A percentile compares a stretch with the other conserved stretches of the same genome.
These are phyloP conservation scores for Calypte anna DNA, from an alignment of 2,113 vertebrate species.

Conservation along the genomic window DNA sequence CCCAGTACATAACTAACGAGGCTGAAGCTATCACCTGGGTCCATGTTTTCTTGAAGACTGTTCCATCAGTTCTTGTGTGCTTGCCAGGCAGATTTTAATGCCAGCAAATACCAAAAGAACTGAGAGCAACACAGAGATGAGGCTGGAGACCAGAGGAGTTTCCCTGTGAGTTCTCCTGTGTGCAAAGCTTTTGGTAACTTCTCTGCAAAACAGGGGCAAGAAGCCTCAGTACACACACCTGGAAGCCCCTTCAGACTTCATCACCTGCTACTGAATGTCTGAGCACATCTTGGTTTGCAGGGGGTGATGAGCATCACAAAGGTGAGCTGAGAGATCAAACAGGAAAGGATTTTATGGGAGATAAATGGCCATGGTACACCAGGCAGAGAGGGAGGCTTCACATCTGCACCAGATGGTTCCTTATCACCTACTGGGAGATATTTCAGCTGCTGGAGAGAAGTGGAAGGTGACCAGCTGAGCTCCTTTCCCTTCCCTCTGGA, in stretches of 20 bases:
- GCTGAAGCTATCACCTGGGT: not conserved
- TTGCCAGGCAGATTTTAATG: not conserved
- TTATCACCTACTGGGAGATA: not conserved
- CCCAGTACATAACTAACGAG: not conserved
- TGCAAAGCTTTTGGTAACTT: not conserved
- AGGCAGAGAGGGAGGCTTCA: not conserved
- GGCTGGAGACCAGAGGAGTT: not conserved
- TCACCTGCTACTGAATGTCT: not conserved
- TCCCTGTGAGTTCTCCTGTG: not conserved
- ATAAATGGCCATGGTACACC: not conserved
- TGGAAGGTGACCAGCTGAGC: not conserved
- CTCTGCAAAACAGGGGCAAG: not conserved
- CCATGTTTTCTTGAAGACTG: not conserved
- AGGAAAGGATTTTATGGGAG: not conserved
- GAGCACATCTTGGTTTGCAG: not conserved
- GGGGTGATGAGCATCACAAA: not conserved
- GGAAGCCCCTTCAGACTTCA: not conserved
- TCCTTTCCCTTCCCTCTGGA: not conserved
- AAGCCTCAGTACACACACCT: not conserved
- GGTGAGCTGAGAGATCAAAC: not conserved
- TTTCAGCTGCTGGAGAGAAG: not conserved
- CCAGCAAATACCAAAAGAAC: constrained; percentile 3
- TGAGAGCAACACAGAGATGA: not conserved
- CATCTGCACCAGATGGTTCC: not conserved
- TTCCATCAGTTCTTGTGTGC: not conserved